These are phyloP conservation scores for Bucco capensis DNA, from an alignment of 2,113 vertebrate species.

Conservation along the genomic window DNA sequence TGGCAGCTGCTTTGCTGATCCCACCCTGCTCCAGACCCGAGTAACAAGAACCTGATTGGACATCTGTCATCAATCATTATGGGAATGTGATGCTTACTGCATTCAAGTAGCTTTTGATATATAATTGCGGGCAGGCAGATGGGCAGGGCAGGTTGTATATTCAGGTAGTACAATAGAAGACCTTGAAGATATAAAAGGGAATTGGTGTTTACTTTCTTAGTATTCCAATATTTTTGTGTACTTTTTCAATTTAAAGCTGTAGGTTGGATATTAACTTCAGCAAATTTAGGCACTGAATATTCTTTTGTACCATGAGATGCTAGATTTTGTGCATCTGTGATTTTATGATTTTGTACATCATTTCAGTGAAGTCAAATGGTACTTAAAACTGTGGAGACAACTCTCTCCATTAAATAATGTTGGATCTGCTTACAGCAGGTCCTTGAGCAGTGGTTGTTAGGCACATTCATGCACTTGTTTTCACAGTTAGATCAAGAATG, in stretches of 20 bases:
- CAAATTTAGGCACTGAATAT: neutral
- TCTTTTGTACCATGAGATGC: neutral
- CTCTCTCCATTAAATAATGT: neutral
- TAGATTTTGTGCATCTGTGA: neutral
- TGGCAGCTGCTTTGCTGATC: slow-evolving; percentile 43
- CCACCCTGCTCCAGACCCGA: slow-evolving; percentile 15
- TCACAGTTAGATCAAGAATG: neutral
- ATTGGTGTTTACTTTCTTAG: neutral
- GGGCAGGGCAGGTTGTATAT: slow-evolving; percentile 35
- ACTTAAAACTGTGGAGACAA: neutral
- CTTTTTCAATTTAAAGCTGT: neutral
- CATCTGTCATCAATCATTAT: slow-evolving; percentile 65
- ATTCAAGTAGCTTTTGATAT: slow-evolving; percentile 50
- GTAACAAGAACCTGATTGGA: slow-evolving; percentile 62
- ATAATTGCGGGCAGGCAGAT: slow-evolving; percentile 42
- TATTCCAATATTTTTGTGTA: neutral
- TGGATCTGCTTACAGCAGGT: neutral
- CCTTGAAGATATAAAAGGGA: neutral
- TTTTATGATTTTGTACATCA: too few species aligned
- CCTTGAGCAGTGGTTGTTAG: neutral
- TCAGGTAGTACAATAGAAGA: slow-evolving; percentile 8
- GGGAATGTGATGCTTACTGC: slow-evolving; percentile 15
- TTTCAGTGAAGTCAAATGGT: neutral
- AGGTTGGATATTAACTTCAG: neutral
- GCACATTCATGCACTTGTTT: neutral